Evolutionary conservation across 2,888 invertebrate genomes (phyloP), one percentile per base, ranked within the genome.

Genomic region (Cryptus viduatorius): DNA sequence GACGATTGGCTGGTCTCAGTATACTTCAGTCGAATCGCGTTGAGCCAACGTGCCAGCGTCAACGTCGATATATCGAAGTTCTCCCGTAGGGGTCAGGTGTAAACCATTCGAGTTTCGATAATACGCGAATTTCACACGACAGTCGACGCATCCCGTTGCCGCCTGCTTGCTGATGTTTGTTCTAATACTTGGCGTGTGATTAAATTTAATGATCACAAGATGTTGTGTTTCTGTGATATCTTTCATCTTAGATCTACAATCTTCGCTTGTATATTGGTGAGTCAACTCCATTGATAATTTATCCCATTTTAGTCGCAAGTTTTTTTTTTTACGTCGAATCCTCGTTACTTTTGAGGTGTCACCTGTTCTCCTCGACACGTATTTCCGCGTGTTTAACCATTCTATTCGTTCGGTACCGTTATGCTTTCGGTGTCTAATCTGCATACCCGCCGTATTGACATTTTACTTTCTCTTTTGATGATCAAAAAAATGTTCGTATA

Each of bases 191-290:
- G 79, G 88, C 79, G 87, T 87, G 86, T 90, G 89, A 89, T 89
- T 89, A 90, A 88, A 37, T 8, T 90, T 90, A 88, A 90, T 90
- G 87, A 89, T 90, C 87, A 88, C 88, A 92, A 91, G 87, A 94
- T 94, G 94, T 87, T 92, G 89, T 89, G 87, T 82, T 87, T 89
- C 87, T 89, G 90, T 89, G 87, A 90, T 90, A 89, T 91, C 84
- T 88, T 89, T 86, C 89, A 89, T 87, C 86, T 90, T 81, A 94
- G 91, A 91, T 88, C 90, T 87, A 90, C 91, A 85, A 87, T 93
- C 89, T 89, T 94, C 86, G 89, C 91, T 59, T 91, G 91, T 91
- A 88, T 94, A 84, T 86, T 93, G 93, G 94, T 94, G 88, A 94
- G 94, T 94, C 67, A 5, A 46, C 29, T 69, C 19, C 48, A 69